Evolutionary conservation across 2,113 vertebrate genomes (phyloP).

Genomic region (Piprites chloris): DNA sequence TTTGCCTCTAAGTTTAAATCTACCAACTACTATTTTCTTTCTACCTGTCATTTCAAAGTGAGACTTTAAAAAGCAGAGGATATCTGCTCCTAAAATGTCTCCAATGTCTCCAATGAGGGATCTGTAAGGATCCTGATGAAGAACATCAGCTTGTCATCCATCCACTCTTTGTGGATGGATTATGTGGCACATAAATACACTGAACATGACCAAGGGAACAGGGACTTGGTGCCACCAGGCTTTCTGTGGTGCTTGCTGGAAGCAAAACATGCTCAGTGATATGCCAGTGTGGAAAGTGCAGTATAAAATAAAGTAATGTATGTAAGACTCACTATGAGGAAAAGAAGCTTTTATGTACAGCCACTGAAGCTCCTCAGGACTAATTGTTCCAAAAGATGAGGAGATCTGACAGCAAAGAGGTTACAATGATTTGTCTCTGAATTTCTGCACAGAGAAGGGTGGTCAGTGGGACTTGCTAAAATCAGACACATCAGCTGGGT

Average conservation of each 20-base stretch:
- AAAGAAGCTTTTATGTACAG: background rate
- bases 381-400: background rate
- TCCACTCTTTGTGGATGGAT: background rate
- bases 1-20: background rate
- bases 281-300: accelerated
- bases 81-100: background rate
- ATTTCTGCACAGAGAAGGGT: background rate
- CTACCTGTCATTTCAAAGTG: background rate
- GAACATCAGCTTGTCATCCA: background rate
- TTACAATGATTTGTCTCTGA: background rate
- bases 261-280: background rate
- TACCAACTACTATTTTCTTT: background rate
- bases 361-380: background rate
- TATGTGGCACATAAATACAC: background rate
- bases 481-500: background rate
- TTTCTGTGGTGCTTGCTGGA: background rate
- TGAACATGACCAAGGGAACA: background rate
- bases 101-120: background rate
- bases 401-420: background rate
- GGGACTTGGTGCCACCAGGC: background rate
- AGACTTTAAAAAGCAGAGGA: background rate
- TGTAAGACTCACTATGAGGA: background rate
- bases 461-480: background rate
- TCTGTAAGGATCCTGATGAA: background rate
- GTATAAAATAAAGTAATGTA: accelerated